Evolutionary conservation across 2,113 vertebrate genomes (phyloP).

Genomic region (Neoarius graeffei): DNA sequence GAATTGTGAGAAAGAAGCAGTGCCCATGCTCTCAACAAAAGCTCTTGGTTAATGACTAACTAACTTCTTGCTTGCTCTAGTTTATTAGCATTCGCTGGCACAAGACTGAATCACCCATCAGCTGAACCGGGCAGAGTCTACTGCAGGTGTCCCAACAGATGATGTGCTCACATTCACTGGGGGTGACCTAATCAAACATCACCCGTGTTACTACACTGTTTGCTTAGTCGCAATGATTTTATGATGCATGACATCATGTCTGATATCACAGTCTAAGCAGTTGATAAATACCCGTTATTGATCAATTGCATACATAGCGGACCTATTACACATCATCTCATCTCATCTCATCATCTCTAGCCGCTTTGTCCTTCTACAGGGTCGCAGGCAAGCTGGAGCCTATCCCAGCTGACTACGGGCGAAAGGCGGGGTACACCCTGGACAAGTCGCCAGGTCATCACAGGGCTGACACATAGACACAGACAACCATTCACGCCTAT

Average conservation of each 20-base stretch:
- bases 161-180: neutral
- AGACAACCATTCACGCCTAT: too few relatives aligned
- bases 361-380: too few relatives aligned
- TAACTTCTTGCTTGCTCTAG: neutral
- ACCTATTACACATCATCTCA: neutral
- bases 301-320: neutral
- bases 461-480: too few relatives aligned
- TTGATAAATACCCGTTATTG: neutral
- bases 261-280: neutral
- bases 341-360: too few relatives aligned
- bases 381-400: too few relatives aligned
- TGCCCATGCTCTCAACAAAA: neutral
- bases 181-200: neutral
- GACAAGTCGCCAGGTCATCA: too few relatives aligned
- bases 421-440: too few relatives aligned
- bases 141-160: neutral
- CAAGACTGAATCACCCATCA: slow-evolving; percentile 10
- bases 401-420: too few relatives aligned
- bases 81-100: slow-evolving; percentile 18
- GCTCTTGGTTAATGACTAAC: slow-evolving; percentile 45
- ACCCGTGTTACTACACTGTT: neutral
- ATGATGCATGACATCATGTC: neutral
- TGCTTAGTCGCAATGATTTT: neutral
- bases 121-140: slow-evolving; percentile 10
- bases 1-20: neutral